Percentiles rank a stretch among this genome's conserved stretches.
Evolutionary conservation across 2,888 invertebrate species (phyloP).

Genomic region (Drosophila multiciliata): DNA sequence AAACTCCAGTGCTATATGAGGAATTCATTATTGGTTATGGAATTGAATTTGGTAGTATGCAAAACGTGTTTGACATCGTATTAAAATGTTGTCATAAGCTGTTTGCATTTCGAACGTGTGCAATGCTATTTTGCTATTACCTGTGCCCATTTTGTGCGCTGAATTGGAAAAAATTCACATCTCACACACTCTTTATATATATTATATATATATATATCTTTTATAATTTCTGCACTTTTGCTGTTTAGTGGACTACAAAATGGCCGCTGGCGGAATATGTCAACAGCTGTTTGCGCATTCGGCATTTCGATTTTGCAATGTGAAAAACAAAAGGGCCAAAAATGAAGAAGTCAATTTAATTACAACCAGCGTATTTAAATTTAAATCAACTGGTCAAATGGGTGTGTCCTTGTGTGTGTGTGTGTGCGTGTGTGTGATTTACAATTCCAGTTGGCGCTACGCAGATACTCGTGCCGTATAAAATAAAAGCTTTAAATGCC

Average conservation of each 20-base stretch:
- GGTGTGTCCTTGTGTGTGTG: slow-evolving; percentile 15
- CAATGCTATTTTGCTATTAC: background rate
- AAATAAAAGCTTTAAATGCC: slow-evolving; percentile 50
- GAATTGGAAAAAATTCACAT: slow-evolving; percentile 70
- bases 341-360: slow-evolving; percentile 71
- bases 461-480: slow-evolving; percentile 31
- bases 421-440: slow-evolving; percentile 40
- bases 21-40: slow-evolving; percentile 61
- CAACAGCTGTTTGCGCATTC: slow-evolving; percentile 63
- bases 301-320: slow-evolving; percentile 34
- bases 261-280: slow-evolving; percentile 64
- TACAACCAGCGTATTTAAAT: slow-evolving; percentile 63
- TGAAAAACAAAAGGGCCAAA: slow-evolving; percentile 25
- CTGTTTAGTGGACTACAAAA: slow-evolving; percentile 52
- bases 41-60: slow-evolving; percentile 63
- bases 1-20: slow-evolving; percentile 33
- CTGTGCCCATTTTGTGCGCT: slow-evolving; percentile 29
- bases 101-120: slow-evolving; percentile 13
- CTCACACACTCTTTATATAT: slow-evolving; percentile 18
- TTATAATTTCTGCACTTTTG: slow-evolving; percentile 37
- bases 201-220: background rate
- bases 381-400: slow-evolving; percentile 54
- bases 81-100: slow-evolving; percentile 75
- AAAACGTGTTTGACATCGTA: slow-evolving; percentile 72
- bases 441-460: slow-evolving; percentile 39